Evolutionary conservation across 1,140 invertebrate species (phyloP).

Genomic region (Brachionus rubens): DNA sequence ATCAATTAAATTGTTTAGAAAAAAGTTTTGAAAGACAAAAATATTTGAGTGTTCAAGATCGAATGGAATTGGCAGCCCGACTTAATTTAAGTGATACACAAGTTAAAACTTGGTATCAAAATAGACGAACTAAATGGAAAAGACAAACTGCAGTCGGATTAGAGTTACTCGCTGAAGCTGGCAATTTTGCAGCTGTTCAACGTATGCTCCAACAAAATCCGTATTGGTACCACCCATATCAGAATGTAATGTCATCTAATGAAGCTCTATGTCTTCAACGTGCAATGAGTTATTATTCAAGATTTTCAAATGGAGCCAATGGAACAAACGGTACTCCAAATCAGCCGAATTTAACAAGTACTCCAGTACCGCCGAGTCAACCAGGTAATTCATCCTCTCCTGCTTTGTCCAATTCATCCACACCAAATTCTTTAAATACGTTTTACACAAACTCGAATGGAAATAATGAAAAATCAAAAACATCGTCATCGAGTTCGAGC

Average conservation of each 20-base stretch:
- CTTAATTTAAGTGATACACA: slow-evolving; percentile 93
- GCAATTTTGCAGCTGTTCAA: slow-evolving; percentile 93
- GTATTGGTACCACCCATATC: slow-evolving; percentile 63
- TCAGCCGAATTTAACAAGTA: neutral
- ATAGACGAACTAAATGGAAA: slow-evolving; percentile 99
- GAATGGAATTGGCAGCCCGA: slow-evolving; percentile 94
- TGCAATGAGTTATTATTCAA: slow-evolving; percentile 28
- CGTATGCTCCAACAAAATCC: slow-evolving; percentile 74
- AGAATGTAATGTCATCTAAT: slow-evolving; percentile 43
- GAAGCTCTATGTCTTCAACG: slow-evolving; percentile 41
- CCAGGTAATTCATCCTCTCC: neutral
- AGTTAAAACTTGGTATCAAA: slow-evolving; percentile 99
- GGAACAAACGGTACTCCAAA: neutral
- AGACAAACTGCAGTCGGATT: slow-evolving; percentile 92
- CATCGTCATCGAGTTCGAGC: slow-evolving; percentile 7
- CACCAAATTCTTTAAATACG: neutral
- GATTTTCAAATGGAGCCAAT: slow-evolving; percentile 30
- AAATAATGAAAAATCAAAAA: slow-evolving; percentile 28
- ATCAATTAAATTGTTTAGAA: slow-evolving; percentile 89
- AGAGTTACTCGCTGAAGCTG: slow-evolving; percentile 89
- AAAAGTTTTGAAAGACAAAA: slow-evolving; percentile 97
- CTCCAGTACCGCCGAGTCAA: neutral
- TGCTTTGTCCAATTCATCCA: neutral
- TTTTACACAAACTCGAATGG: neutral
- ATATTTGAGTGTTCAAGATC: slow-evolving; percentile 94